These are phyloP conservation scores for Hemibagrus guttatus DNA, from an alignment of 2,797 vertebrate species.

Conservation along the genomic window DNA sequence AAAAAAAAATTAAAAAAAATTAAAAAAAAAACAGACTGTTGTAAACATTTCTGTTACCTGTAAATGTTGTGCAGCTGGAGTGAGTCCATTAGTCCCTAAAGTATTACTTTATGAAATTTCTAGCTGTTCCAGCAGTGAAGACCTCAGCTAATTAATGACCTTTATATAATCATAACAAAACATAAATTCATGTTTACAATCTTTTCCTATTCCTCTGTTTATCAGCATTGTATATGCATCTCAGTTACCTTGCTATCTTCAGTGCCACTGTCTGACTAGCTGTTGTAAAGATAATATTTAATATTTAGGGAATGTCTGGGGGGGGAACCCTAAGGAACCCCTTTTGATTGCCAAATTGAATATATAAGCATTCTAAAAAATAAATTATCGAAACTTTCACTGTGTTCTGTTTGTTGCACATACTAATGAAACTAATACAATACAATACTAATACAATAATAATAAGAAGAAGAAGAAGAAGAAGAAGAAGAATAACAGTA, in stretches of 20 bases:
- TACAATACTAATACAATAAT: too few species aligned
- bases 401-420: background rate
- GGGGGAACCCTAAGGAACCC: background rate
- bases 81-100: background rate
- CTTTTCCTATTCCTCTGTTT: background rate
- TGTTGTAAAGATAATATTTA: background rate
- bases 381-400: background rate
- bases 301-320: too few species aligned
- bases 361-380: background rate
- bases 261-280: background rate
- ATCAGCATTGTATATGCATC: background rate
- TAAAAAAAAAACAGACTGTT: background rate
- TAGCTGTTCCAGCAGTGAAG: background rate
- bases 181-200: background rate
- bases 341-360: background rate
- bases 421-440: too few species aligned
- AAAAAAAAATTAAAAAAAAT: too few species aligned
- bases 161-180: background rate
- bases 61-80: background rate
- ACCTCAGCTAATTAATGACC: background rate
- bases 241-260: background rate
- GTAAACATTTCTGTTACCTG: background rate
- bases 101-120: background rate
- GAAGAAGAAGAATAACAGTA: too few species aligned
- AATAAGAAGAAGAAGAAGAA: too few species aligned